Percentiles rank a stretch among this genome's conserved stretches.
Conservation (phyloP, 1,140 invertebrate genomes). For the Arctopsyche grandis region DNA sequence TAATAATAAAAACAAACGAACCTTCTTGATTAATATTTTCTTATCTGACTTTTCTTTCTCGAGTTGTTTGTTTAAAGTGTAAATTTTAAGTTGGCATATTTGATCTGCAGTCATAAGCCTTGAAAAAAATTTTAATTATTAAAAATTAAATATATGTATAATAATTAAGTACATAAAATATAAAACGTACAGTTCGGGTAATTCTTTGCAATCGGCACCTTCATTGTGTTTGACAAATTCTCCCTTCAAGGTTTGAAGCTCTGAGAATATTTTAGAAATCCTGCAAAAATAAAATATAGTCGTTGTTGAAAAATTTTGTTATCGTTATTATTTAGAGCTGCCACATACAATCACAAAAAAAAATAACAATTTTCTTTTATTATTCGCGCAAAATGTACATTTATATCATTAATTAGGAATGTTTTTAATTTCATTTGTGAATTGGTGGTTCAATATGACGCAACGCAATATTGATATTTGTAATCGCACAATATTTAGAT, state of each 20-base stretch:
- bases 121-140: constrained; percentile 17
- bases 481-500: too few species aligned
- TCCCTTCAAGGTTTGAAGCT: constrained; percentile 28
- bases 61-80: constrained; percentile 10
- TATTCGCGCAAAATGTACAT: background rate
- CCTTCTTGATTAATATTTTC: constrained; percentile 25
- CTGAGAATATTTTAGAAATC: constrained; percentile 35
- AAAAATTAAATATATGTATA: background rate
- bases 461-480: too few species aligned
- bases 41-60: constrained; percentile 31
- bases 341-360: too few species aligned
- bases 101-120: constrained; percentile 23
- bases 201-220: constrained; percentile 18
- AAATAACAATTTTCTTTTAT: background rate
- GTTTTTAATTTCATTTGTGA: too few species aligned
- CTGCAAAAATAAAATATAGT: background rate
- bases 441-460: too few species aligned
- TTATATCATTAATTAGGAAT: background rate
- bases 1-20: background rate
- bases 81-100: constrained; percentile 27
- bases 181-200: constrained; percentile 23
- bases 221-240: constrained; percentile 29
- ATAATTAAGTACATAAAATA: background rate
- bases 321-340: too few species aligned
- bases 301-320: too few species aligned